Evolutionary conservation across 2,888 invertebrate species (phyloP).

Genomic region (Ectemnius continuus): DNA sequence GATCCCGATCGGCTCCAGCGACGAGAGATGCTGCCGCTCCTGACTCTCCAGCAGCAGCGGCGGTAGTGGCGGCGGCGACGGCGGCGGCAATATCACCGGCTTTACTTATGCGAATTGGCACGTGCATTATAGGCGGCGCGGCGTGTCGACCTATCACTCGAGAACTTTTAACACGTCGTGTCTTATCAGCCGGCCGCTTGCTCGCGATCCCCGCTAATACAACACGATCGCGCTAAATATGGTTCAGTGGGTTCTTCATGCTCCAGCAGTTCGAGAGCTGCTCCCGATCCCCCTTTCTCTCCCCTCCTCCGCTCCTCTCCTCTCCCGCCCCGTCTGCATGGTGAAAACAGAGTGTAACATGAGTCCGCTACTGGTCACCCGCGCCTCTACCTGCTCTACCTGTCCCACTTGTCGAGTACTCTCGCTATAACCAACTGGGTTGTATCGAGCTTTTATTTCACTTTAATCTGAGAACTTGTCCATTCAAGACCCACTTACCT

Average conservation of each 20-base stretch:
- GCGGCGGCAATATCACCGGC: conserved; percentile 1
- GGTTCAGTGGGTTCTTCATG: conserved; percentile 56
- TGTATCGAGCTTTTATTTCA: too few relatives aligned
- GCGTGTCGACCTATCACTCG: conserved; percentile 53
- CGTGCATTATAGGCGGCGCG: conserved; percentile 31
- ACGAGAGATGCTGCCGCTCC: neutral
- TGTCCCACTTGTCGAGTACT: conserved; percentile 25
- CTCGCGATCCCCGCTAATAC: conserved; percentile 45
- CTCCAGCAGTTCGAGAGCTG: conserved; percentile 46
- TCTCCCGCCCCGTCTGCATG: too few relatives aligned
- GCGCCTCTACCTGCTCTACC: conserved; percentile 20
- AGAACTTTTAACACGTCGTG: conserved; percentile 57
- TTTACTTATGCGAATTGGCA: conserved; percentile 37
- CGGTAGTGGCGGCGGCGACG: neutral
- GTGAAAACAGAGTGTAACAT: conserved; percentile 16
- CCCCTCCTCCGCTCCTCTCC: too few relatives aligned
- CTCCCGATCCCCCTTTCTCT: conserved; percentile 44
- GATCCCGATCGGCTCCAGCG: conserved; percentile 9
- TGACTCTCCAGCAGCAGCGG: too few relatives aligned
- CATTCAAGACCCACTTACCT: too few relatives aligned
- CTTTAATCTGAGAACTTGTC: too few relatives aligned
- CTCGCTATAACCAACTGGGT: too few relatives aligned
- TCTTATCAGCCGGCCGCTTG: conserved; percentile 43
- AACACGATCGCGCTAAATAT: conserved; percentile 55
- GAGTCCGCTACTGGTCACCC: conserved; percentile 46